phyloP scores from a whole-genome alignment of 2,888 invertebrate genomes.

The Silvanus unidentatus region DNA sequence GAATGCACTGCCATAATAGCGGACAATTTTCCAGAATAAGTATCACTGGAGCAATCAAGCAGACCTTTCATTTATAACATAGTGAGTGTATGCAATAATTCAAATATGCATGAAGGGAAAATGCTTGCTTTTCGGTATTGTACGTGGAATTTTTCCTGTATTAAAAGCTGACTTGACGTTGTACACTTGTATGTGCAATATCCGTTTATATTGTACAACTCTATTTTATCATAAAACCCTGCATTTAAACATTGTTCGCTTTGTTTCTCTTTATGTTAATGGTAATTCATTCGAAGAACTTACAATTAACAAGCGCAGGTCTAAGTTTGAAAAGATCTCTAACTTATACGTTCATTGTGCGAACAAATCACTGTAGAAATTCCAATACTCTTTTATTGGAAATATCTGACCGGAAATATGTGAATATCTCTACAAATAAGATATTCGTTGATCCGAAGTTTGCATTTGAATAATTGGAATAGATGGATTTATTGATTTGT shows the following conservation, averaged over 20 bases:
- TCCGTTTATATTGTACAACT: too few species aligned
- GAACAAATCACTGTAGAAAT: not conserved
- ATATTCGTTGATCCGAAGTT: not conserved
- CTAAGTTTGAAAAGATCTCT: too few species aligned
- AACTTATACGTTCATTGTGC: too few species aligned
- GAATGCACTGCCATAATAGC: too few species aligned
- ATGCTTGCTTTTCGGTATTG: too few species aligned
- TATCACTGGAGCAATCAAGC: conserved; percentile 1
- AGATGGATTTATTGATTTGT: conserved; percentile 1
- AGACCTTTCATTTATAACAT: conserved; percentile 1
- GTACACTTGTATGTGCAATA: not conserved
- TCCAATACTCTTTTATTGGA: not conserved
- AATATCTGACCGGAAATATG: conserved; percentile 1
- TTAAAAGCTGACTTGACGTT: too few species aligned
- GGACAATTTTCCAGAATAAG: too few species aligned
- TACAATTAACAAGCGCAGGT: too few species aligned
- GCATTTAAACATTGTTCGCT: too few species aligned
- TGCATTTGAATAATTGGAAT: not conserved
- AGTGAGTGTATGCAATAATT: not conserved
- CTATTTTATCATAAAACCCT: not conserved
- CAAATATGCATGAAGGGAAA: not conserved
- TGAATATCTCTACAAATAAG: conserved; percentile 1
- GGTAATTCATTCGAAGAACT: too few species aligned
- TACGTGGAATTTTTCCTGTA: too few species aligned
- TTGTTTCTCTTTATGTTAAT: too few species aligned